Evolutionary conservation across 2,113 vertebrate genomes (phyloP), one percentile per base, ranked within the genome.

Genomic region (Ceyx melanurus): DNA sequence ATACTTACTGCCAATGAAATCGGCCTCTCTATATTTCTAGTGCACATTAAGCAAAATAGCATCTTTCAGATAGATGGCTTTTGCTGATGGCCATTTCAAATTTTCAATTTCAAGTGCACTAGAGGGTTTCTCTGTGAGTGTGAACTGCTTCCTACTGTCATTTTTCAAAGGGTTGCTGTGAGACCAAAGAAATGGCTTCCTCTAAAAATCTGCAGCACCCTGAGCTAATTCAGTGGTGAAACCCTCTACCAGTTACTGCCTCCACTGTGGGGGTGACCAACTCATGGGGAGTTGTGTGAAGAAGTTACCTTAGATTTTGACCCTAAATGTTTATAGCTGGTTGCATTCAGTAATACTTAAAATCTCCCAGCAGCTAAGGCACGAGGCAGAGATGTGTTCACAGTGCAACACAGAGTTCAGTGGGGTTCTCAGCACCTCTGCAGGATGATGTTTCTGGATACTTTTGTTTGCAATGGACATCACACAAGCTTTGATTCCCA

Each of bases 31-130:
- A 2, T 90, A 72, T 93, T 95, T 92, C 75, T 54, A 61, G 48
- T 18, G 18, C 25, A 65, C 3, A 12, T 75, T 90, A 89, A 89
- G 29, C 56, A 89, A 92, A 85, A 37, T 19, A 75, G 3, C 60
- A 31, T 61, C 48, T 86, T 86, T 91, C 68, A 86, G 35, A 62
- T 48, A 71, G 40, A 81, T 64, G 43, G 10, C 12, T 95, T 77
- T 71, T 84, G 82, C 50, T 94, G 76, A 80, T 48, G 21, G 57
- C 64, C 13, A 46, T 82, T 93, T 82, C 6, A 18, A 70, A 83
- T 76, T 81, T 91, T 82, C 85, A 76, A 60, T 94, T 92, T 86
- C 53, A 84, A 87, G 60, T n/a, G 14, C 62, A 71, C 56, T 66
- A 40, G 18, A 82, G 13, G 22, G 14, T 72, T 93, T 73, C 31